phyloP scores from a whole-genome alignment of 2,888 invertebrate genomes.

The Agonopterix alstromeriana region DNA sequence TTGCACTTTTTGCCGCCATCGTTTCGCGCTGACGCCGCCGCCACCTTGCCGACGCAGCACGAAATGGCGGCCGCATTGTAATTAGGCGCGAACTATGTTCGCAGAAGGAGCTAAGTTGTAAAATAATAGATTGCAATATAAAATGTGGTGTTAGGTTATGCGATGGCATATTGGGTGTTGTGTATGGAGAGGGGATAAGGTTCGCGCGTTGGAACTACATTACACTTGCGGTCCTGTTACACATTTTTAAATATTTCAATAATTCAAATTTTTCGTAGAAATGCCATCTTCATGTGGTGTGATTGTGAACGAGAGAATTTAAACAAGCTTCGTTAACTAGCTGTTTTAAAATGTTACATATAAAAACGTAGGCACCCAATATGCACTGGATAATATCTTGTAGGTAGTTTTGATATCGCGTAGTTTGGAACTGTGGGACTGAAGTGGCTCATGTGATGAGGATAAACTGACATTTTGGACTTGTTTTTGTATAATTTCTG shows the following conservation, averaged over 20 bases:
- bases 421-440: constrained; percentile 56
- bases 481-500: constrained; percentile 36
- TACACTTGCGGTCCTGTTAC: background rate
- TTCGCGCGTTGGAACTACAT: constrained; percentile 12
- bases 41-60: constrained; percentile 9
- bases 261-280: constrained; percentile 3
- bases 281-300: constrained; percentile 10
- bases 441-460: constrained; percentile 71
- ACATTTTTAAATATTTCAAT: constrained; percentile 3
- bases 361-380: constrained; percentile 33
- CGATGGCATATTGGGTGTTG: constrained; percentile 69
- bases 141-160: constrained; percentile 55
- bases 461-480: constrained; percentile 49
- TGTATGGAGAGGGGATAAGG: constrained; percentile 51
- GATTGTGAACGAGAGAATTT: constrained; percentile 5
- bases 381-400: constrained; percentile 34
- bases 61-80: constrained; percentile 26
- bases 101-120: constrained; percentile 56
- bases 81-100: constrained; percentile 42
- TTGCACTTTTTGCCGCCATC: constrained; percentile 38
- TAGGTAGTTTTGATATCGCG: constrained; percentile 53
- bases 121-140: constrained; percentile 67
- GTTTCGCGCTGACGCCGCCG: constrained; percentile 14
- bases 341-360: background rate
- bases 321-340: constrained; percentile 5